These are phyloP conservation scores for Brevipalpus yothersi DNA, from an alignment of 1,140 invertebrate genomes.

Conservation along the genomic window DNA sequence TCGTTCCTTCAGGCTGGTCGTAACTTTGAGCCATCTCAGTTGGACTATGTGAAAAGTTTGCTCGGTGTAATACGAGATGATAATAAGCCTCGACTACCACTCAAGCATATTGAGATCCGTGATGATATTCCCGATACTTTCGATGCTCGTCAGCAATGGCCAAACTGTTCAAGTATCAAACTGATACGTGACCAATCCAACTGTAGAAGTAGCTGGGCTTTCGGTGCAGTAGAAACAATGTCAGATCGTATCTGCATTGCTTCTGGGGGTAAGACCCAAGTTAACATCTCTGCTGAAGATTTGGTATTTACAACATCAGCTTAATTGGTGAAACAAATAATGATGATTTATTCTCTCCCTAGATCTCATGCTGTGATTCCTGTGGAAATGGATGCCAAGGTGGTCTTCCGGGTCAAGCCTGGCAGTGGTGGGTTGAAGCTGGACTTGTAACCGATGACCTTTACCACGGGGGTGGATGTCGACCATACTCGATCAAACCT, in stretches of 20 bases:
- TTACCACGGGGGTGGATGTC: slow-evolving; percentile 38
- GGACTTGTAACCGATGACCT: slow-evolving; percentile 58
- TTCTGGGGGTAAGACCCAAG: slow-evolving; percentile 40
- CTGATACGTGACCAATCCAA: background rate
- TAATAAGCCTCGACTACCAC: slow-evolving; percentile 23
- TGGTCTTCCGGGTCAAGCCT: slow-evolving; percentile 48
- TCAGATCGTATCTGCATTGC: slow-evolving; percentile 69
- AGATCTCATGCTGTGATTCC: slow-evolving; percentile 52
- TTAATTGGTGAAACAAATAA: too few species aligned
- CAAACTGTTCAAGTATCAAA: slow-evolving; percentile 35
- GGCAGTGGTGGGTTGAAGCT: slow-evolving; percentile 50
- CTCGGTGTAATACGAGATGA: slow-evolving; percentile 22
- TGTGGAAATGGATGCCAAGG: slow-evolving; percentile 43
- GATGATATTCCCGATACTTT: slow-evolving; percentile 39
- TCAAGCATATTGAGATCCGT: slow-evolving; percentile 19
- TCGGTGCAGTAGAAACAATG: slow-evolving; percentile 81
- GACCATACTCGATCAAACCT: slow-evolving; percentile 52
- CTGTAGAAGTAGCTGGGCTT: slow-evolving; percentile 31
- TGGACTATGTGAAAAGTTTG: slow-evolving; percentile 25
- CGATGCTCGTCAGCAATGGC: slow-evolving; percentile 52
- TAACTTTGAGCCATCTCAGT: slow-evolving; percentile 4
- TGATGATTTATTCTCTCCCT: too few species aligned
- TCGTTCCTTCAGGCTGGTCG: background rate
- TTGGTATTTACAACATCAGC: too few species aligned
- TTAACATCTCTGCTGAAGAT: slow-evolving; percentile 62